phyloP scores from a whole-genome alignment of 2,113 vertebrate genomes.

The Microcebus murinus region DNA sequence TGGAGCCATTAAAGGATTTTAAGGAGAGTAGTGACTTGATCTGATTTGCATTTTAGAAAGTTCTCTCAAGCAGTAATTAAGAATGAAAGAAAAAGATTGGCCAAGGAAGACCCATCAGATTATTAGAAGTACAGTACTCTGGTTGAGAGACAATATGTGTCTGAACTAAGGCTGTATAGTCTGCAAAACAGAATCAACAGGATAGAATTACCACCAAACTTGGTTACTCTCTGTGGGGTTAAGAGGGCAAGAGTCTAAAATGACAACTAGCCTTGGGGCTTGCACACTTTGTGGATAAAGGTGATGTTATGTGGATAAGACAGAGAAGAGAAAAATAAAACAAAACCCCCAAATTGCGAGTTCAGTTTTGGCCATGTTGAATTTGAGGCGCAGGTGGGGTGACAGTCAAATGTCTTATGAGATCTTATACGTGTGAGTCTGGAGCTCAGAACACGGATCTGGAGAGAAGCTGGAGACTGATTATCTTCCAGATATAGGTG shows the following conservation, averaged over 20 bases:
- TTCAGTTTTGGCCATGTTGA: background rate
- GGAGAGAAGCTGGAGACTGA: background rate
- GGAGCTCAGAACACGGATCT: background rate
- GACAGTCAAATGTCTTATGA: background rate
- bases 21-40: background rate
- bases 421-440: background rate
- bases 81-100: background rate
- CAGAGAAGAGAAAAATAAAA: background rate
- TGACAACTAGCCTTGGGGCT: background rate
- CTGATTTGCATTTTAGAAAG: conserved; percentile 51
- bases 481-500: background rate
- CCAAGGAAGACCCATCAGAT: background rate
- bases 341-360: background rate
- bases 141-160: background rate
- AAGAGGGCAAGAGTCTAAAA: background rate
- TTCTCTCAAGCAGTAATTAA: background rate
- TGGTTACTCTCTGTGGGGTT: background rate
- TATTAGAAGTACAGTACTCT: background rate
- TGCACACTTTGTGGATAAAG: background rate
- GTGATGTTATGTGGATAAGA: background rate
- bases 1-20: background rate
- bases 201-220: background rate
- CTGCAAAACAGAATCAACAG: background rate
- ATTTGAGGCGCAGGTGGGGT: background rate
- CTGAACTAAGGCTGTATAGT: background rate